phyloP scores from a whole-genome alignment of 2,113 vertebrate genomes.

The Campylomormyrus numenius region DNA sequence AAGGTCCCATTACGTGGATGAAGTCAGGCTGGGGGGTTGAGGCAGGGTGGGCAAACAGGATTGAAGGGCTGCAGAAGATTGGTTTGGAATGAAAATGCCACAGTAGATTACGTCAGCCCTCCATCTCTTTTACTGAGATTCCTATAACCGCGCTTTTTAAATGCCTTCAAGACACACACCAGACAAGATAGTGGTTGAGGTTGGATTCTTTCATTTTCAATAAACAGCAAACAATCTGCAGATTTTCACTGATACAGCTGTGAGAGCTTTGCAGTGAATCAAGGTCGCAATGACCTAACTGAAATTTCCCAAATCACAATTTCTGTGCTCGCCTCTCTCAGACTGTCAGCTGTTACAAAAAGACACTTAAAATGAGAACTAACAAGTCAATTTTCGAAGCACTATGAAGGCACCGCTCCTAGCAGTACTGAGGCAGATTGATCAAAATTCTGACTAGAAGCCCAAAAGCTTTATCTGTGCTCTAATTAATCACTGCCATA shows the following conservation, averaged over 20 bases:
- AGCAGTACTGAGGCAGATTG: background rate
- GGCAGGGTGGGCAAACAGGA: background rate
- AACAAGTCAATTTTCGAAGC: slow-evolving; percentile 9
- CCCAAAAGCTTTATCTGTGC: slow-evolving; percentile 33
- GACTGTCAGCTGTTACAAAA: background rate
- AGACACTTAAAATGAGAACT: background rate
- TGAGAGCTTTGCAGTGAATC: background rate
- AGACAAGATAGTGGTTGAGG: background rate
- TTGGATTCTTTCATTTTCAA: background rate
- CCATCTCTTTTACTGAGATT: slow-evolving; percentile 8
- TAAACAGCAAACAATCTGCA: background rate
- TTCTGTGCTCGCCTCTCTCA: background rate
- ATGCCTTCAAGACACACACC: background rate
- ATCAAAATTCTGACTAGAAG: background rate
- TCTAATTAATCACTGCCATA: slow-evolving; percentile 45
- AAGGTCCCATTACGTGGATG: slow-evolving; percentile 7
- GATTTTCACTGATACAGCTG: background rate
- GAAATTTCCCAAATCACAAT: slow-evolving; percentile 1
- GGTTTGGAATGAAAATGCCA: slow-evolving; percentile 8
- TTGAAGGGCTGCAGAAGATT: background rate
- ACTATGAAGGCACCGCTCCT: background rate
- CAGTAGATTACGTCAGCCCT: background rate
- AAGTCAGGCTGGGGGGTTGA: background rate
- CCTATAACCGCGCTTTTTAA: background rate
- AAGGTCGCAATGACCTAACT: slow-evolving; percentile 6